Evolutionary conservation across 2,113 vertebrate species (phyloP).

Genomic region (Sinocyclocheilus anshuiensis): DNA sequence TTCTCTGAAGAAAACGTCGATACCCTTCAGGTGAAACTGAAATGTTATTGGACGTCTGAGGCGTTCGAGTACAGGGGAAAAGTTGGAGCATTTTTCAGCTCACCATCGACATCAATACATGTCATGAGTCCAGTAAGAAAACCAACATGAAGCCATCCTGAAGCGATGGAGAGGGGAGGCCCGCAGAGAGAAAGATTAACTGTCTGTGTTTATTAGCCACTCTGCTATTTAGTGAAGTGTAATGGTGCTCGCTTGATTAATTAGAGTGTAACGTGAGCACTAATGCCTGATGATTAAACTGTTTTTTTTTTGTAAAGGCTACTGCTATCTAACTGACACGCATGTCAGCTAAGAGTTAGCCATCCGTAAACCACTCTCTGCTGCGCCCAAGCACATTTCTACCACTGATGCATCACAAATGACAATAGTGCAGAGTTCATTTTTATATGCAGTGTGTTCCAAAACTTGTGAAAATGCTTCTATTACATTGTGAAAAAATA

Average conservation of each 20-base stretch:
- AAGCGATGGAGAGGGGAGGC: conserved; percentile 25
- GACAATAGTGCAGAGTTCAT: neutral
- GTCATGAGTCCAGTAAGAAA: conserved; percentile 33
- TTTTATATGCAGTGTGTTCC: too few species aligned
- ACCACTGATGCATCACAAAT: neutral
- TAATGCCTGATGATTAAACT: conserved; percentile 53
- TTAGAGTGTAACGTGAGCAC: conserved; percentile 38
- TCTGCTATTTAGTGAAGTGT: conserved; percentile 49
- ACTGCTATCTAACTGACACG: conserved; percentile 31
- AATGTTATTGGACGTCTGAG: conserved; percentile 17
- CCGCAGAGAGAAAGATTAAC: conserved; percentile 43
- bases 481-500: neutral
- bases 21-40: conserved; percentile 38
- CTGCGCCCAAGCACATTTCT: neutral
- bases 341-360: conserved; percentile 21
- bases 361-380: neutral
- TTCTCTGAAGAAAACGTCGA: conserved; percentile 16
- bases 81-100: conserved; percentile 36
- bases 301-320: conserved; percentile 45
- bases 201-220: conserved; percentile 52
- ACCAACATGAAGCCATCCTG: conserved; percentile 36
- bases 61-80: neutral
- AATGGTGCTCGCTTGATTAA: conserved; percentile 50
- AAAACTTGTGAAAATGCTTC: neutral
- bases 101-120: conserved; percentile 24